Base-by-base conservation (phyloP, 2,113 vertebrate species). In the Leucopsar rothschildi region DNA sequence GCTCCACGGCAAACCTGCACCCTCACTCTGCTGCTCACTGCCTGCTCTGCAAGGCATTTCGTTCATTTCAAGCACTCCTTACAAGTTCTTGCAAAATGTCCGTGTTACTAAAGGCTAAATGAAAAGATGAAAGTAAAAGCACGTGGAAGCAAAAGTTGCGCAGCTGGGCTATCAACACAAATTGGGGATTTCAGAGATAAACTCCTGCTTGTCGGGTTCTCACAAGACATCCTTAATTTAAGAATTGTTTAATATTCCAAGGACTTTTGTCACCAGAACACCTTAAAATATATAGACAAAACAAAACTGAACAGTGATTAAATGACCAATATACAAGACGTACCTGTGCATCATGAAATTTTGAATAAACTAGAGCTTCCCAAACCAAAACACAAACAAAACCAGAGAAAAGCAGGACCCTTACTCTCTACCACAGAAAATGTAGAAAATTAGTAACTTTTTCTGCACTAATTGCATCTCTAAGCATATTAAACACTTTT, bases 1-100 rank as follows among this genome's bases (percentile, higher is more conserved):
- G 42, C 94, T 93, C 97, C 95, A 96, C 97, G 92, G 65, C 16
- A 94, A 96, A 98, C 97, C 88, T 91, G 91, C 96, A 77, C 97
- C 95, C 97, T 95, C 93, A 52, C 88, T 42, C 84, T 86, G 96
- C 94, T 56, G 76, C 15, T 42, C 95, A 55, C 29, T 96, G 95
- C 94, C 93, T 91, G 96, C 84, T 95, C 97, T 97, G 95, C 60
- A 50, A 39, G 53, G 92, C 71, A 85, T 87, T 96, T 83, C 29
- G 91, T 83, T 96, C 82, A 39, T 90, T 77, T 90, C 80, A 79
- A 85, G 82, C 59, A 72, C 55, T 12, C 68, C 80, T 95, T 87
- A n/a, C 12, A 77, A 65, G n/a, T 79, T 76, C 39, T 49, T 55
- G 75, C 49, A 57, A 96, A 90, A 82, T 1, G 24, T 47, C 77